phyloP scores from a whole-genome alignment of 64 coral and sea anemone species.

The Montipora capricornis region DNA sequence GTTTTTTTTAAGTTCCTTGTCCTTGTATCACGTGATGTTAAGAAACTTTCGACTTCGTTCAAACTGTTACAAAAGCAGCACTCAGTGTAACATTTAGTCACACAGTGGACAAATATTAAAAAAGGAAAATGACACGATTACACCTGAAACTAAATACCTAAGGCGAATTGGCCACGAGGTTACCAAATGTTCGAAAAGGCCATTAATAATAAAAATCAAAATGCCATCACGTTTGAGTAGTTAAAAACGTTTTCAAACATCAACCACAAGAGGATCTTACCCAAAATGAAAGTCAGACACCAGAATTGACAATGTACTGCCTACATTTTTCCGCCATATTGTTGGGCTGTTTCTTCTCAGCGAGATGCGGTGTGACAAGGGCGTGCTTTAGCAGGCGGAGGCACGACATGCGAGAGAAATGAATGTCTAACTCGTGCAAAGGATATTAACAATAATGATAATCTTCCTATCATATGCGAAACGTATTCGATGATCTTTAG shows the following conservation, averaged over 20 bases:
- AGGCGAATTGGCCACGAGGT: not conserved
- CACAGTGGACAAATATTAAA: too few relatives aligned
- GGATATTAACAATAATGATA: not conserved
- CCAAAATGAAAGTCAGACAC: too few relatives aligned
- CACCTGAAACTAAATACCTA: not conserved
- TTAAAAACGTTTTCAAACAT: too few relatives aligned
- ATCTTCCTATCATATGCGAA: not conserved
- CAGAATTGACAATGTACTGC: too few relatives aligned
- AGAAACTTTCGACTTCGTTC: not conserved
- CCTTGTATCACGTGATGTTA: not conserved
- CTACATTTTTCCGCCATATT: too few relatives aligned
- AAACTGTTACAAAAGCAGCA: not conserved
- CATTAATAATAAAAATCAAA: too few relatives aligned
- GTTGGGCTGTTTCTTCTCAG: not conserved
- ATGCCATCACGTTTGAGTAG: too few relatives aligned
- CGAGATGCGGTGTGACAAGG: not conserved
- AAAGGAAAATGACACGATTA: too few relatives aligned
- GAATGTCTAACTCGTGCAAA: not conserved
- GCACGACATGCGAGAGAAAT: not conserved
- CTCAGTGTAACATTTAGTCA: too few relatives aligned
- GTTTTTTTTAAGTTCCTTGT: not conserved
- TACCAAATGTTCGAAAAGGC: not conserved
- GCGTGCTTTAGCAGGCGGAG: not conserved
- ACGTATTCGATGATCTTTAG: not conserved
- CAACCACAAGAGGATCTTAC: too few relatives aligned